Conservation (phyloP, 2,797 vertebrate species). For the Rhinatrema bivittatum region DNA sequence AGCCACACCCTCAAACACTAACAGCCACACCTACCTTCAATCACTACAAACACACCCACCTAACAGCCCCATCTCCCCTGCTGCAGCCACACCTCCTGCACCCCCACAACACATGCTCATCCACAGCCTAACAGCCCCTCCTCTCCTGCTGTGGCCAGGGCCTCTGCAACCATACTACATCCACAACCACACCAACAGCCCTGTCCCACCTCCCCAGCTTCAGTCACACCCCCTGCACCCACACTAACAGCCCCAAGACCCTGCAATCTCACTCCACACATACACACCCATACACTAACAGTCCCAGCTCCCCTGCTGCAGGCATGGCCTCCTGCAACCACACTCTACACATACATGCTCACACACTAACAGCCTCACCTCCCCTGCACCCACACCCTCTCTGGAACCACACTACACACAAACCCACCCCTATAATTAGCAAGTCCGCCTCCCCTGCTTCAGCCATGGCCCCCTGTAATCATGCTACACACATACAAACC, state of each 20-base stretch:
- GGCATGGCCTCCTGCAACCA: neutral
- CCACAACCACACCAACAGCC: too few relatives aligned
- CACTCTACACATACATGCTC: neutral
- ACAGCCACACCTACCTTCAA: neutral
- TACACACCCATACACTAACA: neutral
- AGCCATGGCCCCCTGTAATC: too few relatives aligned
- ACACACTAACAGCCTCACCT: neutral
- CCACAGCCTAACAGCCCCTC: neutral
- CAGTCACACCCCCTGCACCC: too few relatives aligned
- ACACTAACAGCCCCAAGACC: too few relatives aligned
- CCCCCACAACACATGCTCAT: neutral
- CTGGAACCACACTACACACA: neutral
- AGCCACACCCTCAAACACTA: too few relatives aligned
- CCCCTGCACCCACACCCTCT: neutral
- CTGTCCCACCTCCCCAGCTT: too few relatives aligned
- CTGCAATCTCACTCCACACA: neutral
- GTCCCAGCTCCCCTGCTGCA: neutral
- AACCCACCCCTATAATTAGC: too few relatives aligned
- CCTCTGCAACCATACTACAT: too few relatives aligned
- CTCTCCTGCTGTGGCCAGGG: constrained; percentile 12
- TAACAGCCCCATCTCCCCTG: neutral
- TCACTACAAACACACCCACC: neutral
- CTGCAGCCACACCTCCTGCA: neutral
- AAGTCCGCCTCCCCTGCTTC: too few relatives aligned
- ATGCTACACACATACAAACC: neutral